These are phyloP conservation scores for Microplitis deprimator DNA, from an alignment of 2,888 invertebrate species.

Conservation along the genomic window DNA sequence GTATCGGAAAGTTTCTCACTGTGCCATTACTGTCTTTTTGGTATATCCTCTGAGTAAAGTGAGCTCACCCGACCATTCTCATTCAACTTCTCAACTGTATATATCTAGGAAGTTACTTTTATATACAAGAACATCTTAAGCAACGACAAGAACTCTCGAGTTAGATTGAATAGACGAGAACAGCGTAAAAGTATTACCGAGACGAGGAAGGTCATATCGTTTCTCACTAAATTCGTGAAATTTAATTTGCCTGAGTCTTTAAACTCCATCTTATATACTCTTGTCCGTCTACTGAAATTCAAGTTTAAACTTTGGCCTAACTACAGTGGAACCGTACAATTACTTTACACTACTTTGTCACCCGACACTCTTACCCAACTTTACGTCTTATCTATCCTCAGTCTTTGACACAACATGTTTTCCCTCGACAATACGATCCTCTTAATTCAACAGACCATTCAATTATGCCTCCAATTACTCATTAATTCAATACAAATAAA, in stretches of 20 bases:
- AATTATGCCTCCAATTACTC: neutral
- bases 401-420: neutral
- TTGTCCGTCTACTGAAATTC: neutral
- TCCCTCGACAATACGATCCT: neutral
- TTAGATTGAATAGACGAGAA: neutral
- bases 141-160: conserved; percentile 1
- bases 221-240: neutral
- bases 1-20: neutral
- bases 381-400: neutral
- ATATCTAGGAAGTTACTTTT: neutral
- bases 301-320: neutral
- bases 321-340: neutral
- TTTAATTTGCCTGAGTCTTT: neutral
- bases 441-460: neutral
- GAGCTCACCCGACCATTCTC: neutral
- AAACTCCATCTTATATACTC: neutral
- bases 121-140: neutral
- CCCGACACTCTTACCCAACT: neutral
- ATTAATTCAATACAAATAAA: neutral
- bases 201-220: neutral
- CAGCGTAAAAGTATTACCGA: neutral
- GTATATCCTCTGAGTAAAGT: neutral
- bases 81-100: neutral
- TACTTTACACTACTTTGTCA: neutral
- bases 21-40: neutral